These are phyloP conservation scores for Hemichromis elongatus DNA, from an alignment of 2,113 vertebrate genomes.

Conservation along the genomic window DNA sequence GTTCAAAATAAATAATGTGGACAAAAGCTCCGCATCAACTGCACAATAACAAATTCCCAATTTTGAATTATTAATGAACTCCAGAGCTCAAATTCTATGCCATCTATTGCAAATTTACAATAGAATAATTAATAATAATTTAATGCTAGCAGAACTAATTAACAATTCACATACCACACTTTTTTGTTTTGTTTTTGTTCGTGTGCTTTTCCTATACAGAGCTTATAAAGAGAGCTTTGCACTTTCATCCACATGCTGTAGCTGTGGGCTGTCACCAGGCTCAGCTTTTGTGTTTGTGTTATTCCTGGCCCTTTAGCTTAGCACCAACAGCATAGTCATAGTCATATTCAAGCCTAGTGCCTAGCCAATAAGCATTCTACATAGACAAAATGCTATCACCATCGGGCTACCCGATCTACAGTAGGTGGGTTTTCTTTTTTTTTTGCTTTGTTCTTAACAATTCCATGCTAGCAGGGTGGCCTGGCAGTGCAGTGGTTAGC, in stretches of 20 bases:
- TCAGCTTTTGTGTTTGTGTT: neutral
- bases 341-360: neutral
- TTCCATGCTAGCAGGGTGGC: neutral
- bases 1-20: neutral
- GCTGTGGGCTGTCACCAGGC: neutral
- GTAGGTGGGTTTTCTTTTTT: fast-evolving
- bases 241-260: neutral
- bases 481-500: neutral
- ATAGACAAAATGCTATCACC: neutral
- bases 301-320: neutral
- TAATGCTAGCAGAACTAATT: neutral
- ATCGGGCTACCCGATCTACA: neutral
- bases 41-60: too few species aligned
- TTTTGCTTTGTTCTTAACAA: neutral
- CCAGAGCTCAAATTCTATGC: too few species aligned
- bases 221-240: neutral
- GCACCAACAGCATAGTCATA: neutral
- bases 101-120: too few species aligned
- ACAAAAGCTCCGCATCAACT: too few species aligned
- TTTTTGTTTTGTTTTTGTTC: neutral
- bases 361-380: neutral
- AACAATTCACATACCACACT: neutral
- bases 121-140: neutral
- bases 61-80: too few species aligned
- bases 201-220: neutral